Conservation (phyloP, 2,113 vertebrate species). For the Gnathonemus longibarbis region DNA sequence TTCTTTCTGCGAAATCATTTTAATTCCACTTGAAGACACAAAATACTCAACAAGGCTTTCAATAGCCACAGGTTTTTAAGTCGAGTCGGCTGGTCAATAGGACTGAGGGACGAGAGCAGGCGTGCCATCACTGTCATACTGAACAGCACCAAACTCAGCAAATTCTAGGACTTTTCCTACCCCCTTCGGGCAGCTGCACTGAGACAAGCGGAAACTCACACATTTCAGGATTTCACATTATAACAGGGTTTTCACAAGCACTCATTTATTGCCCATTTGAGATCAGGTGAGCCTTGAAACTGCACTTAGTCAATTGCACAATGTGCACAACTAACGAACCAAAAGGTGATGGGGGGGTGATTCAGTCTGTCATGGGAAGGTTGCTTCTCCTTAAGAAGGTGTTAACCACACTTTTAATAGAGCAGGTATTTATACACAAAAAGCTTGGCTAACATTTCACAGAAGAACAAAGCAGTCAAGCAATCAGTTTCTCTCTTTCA, state of each 20-base stretch:
- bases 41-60: neutral
- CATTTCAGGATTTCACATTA: neutral
- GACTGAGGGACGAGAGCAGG: neutral
- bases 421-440: constrained; percentile 37
- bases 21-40: neutral
- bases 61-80: neutral
- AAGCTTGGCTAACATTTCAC: constrained; percentile 36
- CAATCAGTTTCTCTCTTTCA: constrained; percentile 58
- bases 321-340: constrained; percentile 11
- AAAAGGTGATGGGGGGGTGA: neutral
- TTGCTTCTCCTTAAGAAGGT: constrained; percentile 53
- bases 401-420: constrained; percentile 65
- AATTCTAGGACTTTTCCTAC: neutral
- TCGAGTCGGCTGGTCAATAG: neutral
- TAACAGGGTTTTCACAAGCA: neutral
- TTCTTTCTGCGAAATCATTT: neutral
- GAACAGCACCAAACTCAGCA: neutral
- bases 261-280: neutral
- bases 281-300: neutral
- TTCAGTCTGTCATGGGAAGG: constrained; percentile 58
- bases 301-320: neutral
- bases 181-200: neutral
- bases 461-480: constrained; percentile 28
- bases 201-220: neutral
- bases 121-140: neutral